Evolutionary conservation across 1,140 invertebrate species (phyloP), one percentile per base, ranked within the genome.

Genomic region (Campoletis sonorensis): DNA sequence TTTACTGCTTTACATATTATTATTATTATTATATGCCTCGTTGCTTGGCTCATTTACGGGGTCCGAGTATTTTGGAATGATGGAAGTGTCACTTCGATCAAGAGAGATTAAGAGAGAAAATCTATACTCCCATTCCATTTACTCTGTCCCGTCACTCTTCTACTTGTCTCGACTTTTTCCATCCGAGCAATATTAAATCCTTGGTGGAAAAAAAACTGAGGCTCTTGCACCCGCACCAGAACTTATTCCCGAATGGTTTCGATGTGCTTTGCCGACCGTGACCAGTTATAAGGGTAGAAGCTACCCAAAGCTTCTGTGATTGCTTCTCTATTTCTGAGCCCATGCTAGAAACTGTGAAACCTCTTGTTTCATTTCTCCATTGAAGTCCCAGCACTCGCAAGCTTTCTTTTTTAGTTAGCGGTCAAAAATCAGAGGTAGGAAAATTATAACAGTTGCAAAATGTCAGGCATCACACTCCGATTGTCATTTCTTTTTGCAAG

Each of bases 281-380:
- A 82, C 54, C 81, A 49, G 83, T 84, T 86, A 85, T 82, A 70
- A 84, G 81, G 79, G 79, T 58, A 26, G 54, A 30, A 81, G 73
- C 78, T 82, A 73, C 37, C 79, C 72, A 85, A 83, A 87, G 82
- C 82, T 82, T 80, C 54, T 83, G 78, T 87, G 87, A 87, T 87
- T 87, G 85, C 87, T 79, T 82, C 78, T 76, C 23, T 64, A 13
- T 26, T 64, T 64, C 61, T 83, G n/a, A 26, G 61, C 37, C 40
- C 8, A 73, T 10, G 83, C 80, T 83, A 83, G 85, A 84, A 84
- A 79, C 79, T 82, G 83, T 81, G 80, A 81, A 85, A 84, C 83
- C 18, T 86, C 86, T 87, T 86, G 81, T 87, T 87, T 87, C 86
- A 86, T 86, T 87, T 87, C 82, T 81, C 18, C n/a, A 30, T 71